Evolutionary conservation across 2,797 vertebrate genomes (phyloP).

Genomic region (Ammospiza maritima): DNA sequence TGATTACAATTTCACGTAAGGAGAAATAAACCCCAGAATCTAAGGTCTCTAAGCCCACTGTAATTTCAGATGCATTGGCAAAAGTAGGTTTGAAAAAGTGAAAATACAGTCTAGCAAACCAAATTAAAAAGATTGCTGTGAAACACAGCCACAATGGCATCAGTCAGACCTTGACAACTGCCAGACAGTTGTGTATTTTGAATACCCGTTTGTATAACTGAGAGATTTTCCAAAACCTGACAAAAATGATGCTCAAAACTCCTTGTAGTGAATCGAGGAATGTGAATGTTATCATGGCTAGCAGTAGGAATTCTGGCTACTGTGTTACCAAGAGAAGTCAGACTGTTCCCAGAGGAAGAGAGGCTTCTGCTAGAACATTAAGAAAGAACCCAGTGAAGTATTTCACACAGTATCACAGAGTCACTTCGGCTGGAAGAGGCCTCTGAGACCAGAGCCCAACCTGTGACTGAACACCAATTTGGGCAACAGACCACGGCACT

Average conservation of each 20-base stretch:
- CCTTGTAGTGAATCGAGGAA: not conserved
- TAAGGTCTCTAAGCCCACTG: not conserved
- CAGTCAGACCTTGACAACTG: not conserved
- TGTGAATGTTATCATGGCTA: not conserved
- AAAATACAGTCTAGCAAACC: not conserved
- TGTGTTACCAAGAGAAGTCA: not conserved
- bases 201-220: not conserved
- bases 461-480: rapidly evolving
- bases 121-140: not conserved
- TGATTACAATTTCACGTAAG: not conserved
- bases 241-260: not conserved
- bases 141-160: not conserved
- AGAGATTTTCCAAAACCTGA: not conserved
- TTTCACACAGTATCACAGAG: too few relatives aligned
- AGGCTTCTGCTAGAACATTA: not conserved
- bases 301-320: not conserved
- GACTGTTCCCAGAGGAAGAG: not conserved
- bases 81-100: not conserved
- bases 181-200: not conserved
- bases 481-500: not conserved
- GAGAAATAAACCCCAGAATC: not conserved
- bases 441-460: not conserved
- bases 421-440: not conserved
- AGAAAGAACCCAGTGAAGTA: not conserved
- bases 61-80: not conserved